phyloP scores from a whole-genome alignment of 1,140 invertebrate genomes.

The Vanessa atalanta region DNA sequence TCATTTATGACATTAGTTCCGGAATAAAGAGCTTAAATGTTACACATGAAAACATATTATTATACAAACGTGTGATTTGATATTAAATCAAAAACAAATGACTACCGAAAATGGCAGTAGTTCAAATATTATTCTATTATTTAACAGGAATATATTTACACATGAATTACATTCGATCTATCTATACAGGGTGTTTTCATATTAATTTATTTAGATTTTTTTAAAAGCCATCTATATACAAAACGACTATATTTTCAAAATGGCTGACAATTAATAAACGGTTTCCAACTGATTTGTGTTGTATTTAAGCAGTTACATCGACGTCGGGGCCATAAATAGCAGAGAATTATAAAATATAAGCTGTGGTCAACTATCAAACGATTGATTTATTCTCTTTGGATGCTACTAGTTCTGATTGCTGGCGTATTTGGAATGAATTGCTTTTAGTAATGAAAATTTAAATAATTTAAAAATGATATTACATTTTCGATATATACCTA shows the following conservation, averaged over 20 bases:
- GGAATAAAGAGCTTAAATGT: too few relatives aligned
- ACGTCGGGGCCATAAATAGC: slow-evolving; percentile 8
- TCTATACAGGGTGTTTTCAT: slow-evolving; percentile 44
- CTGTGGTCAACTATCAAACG: slow-evolving; percentile 18
- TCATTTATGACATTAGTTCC: background rate
- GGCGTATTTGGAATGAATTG: background rate
- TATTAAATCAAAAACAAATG: slow-evolving; percentile 14
- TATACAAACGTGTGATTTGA: background rate
- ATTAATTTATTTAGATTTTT: slow-evolving; percentile 32
- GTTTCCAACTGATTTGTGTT: slow-evolving; percentile 42
- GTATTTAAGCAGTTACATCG: slow-evolving; percentile 27
- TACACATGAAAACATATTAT: too few relatives aligned
- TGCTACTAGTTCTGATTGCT: background rate
- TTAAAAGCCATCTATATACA: slow-evolving; percentile 62
- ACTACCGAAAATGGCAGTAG: slow-evolving; percentile 47
- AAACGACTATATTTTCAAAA: slow-evolving; percentile 52
- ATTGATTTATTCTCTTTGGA: slow-evolving; percentile 5
- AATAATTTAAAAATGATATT: too few relatives aligned
- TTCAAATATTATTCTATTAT: slow-evolving; percentile 32
- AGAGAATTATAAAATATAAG: slow-evolving; percentile 20
- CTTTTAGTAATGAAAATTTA: background rate
- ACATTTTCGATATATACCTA: too few relatives aligned
- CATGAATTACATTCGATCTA: slow-evolving; percentile 40
- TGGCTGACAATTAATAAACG: slow-evolving; percentile 42
- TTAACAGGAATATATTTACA: slow-evolving; percentile 51